phyloP scores from a whole-genome alignment of 2,113 vertebrate species.

The Sminthopsis crassicaudata region DNA sequence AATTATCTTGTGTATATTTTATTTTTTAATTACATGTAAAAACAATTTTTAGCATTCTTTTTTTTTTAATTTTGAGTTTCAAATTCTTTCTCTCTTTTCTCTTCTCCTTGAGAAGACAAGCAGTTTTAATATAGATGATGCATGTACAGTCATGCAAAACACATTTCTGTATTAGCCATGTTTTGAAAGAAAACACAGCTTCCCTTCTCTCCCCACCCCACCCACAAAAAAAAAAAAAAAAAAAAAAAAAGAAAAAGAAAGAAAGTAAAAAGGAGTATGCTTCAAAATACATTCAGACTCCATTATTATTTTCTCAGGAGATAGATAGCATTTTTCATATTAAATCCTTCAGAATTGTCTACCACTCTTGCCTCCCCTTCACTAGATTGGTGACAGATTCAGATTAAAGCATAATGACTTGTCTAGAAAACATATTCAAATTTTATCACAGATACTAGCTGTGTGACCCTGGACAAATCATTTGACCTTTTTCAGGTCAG shows the following conservation, averaged over 20 bases:
- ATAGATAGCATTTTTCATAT: background rate
- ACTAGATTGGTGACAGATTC: background rate
- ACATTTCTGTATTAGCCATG: background rate
- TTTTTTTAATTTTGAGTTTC: background rate
- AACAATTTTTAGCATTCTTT: background rate
- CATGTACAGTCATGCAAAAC: background rate
- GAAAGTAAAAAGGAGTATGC: background rate
- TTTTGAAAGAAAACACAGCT: background rate
- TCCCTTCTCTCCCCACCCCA: too few relatives aligned
- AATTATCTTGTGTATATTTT: background rate
- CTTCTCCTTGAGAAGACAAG: background rate
- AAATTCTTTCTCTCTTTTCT: background rate
- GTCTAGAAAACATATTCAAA: background rate
- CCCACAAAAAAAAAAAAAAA: background rate
- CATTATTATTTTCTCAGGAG: background rate
- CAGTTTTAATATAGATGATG: background rate
- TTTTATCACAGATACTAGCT: background rate
- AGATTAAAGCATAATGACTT: background rate
- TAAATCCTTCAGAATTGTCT: background rate
- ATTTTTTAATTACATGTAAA: background rate
- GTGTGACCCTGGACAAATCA: background rate
- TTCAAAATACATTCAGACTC: background rate
- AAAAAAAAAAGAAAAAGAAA: background rate
- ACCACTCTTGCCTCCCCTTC: background rate
- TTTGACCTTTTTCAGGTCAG: background rate